A percentile compares a stretch with the other conserved stretches of the same genome.
These are phyloP conservation scores for Pteropus alecto DNA, from an alignment of 2,113 vertebrate species.

Conservation along the genomic window DNA sequence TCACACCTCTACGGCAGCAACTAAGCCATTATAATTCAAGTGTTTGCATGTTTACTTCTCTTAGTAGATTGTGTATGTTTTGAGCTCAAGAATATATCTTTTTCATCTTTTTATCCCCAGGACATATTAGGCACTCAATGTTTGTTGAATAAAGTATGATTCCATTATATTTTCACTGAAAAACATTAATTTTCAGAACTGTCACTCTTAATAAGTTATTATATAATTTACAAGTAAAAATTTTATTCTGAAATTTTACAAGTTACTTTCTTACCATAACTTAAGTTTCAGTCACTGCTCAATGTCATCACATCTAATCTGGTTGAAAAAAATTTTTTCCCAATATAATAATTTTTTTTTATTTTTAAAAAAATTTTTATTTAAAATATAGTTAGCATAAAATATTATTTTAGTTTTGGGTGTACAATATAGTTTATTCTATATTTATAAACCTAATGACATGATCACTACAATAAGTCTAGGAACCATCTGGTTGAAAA, in stretches of 20 bases:
- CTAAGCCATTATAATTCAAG: not conserved
- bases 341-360: no score
- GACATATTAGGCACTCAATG: not conserved
- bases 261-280: not conserved
- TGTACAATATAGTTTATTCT: not conserved
- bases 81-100: not conserved
- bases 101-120: not conserved
- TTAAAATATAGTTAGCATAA: not conserved
- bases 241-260: not conserved
- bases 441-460: not conserved
- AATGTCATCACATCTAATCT: not conserved
- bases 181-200: constrained; percentile 9
- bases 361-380: no score
- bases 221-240: not conserved
- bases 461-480: not conserved
- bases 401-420: not conserved
- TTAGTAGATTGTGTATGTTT: not conserved
- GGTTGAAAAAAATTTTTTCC: not conserved
- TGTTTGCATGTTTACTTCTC: not conserved
- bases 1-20: not conserved
- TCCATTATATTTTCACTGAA: constrained; percentile 18
- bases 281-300: not conserved
- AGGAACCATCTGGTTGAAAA: not conserved
- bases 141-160: constrained; percentile 19
- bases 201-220: not conserved